Evolutionary conservation across 2,888 invertebrate species (phyloP).

Genomic region (Podabrus alpinus): DNA sequence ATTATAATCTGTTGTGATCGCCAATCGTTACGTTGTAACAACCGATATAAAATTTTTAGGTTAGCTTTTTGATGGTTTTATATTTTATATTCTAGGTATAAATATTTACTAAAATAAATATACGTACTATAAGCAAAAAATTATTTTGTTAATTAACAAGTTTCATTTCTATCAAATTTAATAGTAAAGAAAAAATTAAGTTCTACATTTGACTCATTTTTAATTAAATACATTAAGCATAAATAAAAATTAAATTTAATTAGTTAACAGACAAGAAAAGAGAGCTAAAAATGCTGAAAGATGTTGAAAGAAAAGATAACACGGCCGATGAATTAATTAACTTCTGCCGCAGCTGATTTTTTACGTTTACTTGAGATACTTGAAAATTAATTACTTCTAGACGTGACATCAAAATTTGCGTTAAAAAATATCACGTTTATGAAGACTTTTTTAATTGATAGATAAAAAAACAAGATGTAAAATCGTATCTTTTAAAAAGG

Average conservation of each 20-base stretch:
- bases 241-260: constrained; percentile 25
- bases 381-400: constrained; percentile 27
- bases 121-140: no score
- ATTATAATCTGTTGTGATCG: no score
- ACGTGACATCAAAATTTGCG: constrained; percentile 10
- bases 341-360: constrained; percentile 26
- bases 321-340: constrained; percentile 27
- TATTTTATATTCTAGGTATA: no score
- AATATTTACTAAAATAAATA: no score
- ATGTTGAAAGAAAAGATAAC: constrained; percentile 16
- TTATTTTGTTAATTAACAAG: background rate
- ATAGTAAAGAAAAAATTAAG: background rate
- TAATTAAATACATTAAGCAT: constrained; percentile 2
- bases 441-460: background rate
- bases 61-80: no score
- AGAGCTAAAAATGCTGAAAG: constrained; percentile 15
- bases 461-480: background rate
- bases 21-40: no score
- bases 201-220: background rate
- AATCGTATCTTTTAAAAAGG: background rate
- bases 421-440: background rate
- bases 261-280: constrained; percentile 12
- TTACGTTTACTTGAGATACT: constrained; percentile 22
- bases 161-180: background rate
- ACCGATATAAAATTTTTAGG: no score